These are phyloP conservation scores for Lepus timidus DNA, from an alignment of 2,113 vertebrate genomes.

Conservation along the genomic window DNA sequence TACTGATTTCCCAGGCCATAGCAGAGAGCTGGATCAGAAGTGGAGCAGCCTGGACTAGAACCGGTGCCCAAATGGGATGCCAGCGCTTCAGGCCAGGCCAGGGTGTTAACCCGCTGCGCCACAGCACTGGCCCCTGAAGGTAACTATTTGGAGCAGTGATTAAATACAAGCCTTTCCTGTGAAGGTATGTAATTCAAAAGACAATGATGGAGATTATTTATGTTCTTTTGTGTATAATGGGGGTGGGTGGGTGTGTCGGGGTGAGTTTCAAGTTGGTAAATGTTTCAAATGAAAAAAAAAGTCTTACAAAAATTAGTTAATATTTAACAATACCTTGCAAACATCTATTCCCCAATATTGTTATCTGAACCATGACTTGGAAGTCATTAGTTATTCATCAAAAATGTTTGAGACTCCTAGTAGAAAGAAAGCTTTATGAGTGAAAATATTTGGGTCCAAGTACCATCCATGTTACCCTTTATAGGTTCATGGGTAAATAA, in stretches of 20 bases:
- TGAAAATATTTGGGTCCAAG: not conserved
- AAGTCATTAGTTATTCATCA: not conserved
- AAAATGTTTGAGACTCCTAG: not conserved
- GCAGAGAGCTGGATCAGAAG: too few relatives aligned
- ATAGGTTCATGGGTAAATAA: not conserved
- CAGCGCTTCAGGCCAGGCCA: too few relatives aligned
- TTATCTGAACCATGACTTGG: not conserved
- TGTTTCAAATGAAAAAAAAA: not conserved
- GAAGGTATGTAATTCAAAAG: conserved; percentile 35
- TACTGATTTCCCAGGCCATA: too few relatives aligned
- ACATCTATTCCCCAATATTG: not conserved
- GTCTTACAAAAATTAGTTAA: not conserved
- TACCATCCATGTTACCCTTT: not conserved
- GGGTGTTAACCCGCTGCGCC: too few relatives aligned
- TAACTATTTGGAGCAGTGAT: conserved; percentile 30
- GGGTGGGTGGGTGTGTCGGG: too few relatives aligned
- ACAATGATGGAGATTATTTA: not conserved
- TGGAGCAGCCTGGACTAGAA: too few relatives aligned
- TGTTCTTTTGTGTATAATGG: not conserved
- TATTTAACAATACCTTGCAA: not conserved
- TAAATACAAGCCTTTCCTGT: not conserved
- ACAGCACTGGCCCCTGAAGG: not conserved
- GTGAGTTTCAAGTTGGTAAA: not conserved
- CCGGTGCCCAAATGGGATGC: too few relatives aligned
- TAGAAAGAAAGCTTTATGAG: not conserved